Base-by-base conservation (phyloP, 2,888 invertebrate species). In the Congeria kusceri region DNA sequence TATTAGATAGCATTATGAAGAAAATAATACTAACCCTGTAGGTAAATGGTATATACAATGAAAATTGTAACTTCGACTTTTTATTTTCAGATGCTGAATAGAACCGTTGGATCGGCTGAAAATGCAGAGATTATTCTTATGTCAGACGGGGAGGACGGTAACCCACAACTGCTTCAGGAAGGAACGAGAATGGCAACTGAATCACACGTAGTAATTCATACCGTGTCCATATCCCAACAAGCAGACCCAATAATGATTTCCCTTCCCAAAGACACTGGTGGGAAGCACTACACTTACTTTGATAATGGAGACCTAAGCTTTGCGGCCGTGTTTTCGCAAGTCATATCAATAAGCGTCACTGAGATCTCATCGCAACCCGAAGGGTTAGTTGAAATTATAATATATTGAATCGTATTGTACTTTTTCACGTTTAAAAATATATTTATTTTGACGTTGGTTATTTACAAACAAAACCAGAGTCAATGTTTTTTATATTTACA, bases 101-200 rank as follows among this genome's bases (percentile, higher is more conserved):
- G 15, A 25, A 29, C 9, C 0, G 20, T 49, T 23, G 39, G 62
- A 29, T 13, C n/a, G 29, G 53, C 61, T 18, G 49, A 49, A n/a
- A 53, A 32, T 25, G 49, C 47, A 18, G 62, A 62, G 28, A 69
- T 69, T n/a, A 69, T 69, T 32, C 39, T 69, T 7, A 62, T 69
- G 25, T 28, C 61, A 20, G 69, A 69, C 23, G 69, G 69, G 11
- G 23, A 49, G 20, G 47, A 69, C 39, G 59, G 28, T 25, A 9
- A 28, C 13, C 0, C 27, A 29, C 20, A 25, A 27, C 3, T 11
- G n/a, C 15, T 53, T 4, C 2, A 4, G 9, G n/a, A 0, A 0
- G 44, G 49, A n/a, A n/a, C 32, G 18, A 9, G 28, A 62, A 29
- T 47, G 11, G 62, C 53, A 23, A 62, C 23, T n/a, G 27, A 44